Evolutionary conservation across 1,140 invertebrate species (phyloP).

Genomic region (Delia radicum): DNA sequence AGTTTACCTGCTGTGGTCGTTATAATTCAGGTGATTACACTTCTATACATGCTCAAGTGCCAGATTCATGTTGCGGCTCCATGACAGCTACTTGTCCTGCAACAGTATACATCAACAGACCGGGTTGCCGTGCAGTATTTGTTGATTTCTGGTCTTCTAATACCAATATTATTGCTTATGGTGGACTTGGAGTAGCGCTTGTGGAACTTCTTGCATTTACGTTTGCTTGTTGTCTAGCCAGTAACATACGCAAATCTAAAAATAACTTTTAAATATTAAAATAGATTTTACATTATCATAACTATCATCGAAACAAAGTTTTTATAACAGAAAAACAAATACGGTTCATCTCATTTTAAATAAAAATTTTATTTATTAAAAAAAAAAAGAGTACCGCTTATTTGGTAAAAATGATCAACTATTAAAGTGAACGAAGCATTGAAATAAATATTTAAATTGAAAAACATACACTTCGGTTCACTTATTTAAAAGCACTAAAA

Average conservation of each 20-base stretch:
- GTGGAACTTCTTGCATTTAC: conserved; percentile 44
- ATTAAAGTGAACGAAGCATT: no score
- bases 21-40: conserved; percentile 53
- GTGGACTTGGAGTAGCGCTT: conserved; percentile 67
- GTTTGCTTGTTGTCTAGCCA: conserved; percentile 46
- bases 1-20: conserved; percentile 67
- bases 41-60: conserved; percentile 22
- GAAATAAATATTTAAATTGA: no score
- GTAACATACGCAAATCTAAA: conserved; percentile 63
- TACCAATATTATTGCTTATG: conserved; percentile 62
- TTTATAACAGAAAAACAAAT: background rate
- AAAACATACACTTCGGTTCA: no score
- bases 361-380: background rate
- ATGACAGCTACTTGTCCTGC: conserved; percentile 38
- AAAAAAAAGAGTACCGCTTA: no score
- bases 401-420: no score
- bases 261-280: background rate
- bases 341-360: background rate
- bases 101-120: conserved; percentile 39
- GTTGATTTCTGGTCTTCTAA: conserved; percentile 56
- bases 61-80: conserved; percentile 56
- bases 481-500: no score
- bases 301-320: background rate
- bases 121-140: conserved; percentile 56
- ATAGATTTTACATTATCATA: background rate